These are phyloP conservation scores for Actinostola sp. DNA, from an alignment of 92 coral and sea anemone genomes.

Conservation along the genomic window DNA sequence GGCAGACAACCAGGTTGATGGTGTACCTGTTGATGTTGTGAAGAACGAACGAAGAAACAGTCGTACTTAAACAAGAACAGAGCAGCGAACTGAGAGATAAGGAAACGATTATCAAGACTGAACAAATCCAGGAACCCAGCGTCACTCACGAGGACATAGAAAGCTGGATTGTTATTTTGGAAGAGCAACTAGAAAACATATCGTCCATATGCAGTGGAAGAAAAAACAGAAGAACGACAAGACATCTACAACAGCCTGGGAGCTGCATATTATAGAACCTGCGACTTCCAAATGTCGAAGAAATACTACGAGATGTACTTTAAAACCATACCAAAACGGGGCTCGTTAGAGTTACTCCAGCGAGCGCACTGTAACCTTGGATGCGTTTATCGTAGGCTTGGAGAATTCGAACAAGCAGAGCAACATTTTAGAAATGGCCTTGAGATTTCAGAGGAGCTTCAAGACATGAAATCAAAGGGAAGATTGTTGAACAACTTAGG, in stretches of 20 bases:
- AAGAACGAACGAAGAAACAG: neutral
- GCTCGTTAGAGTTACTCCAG: constrained; percentile 53
- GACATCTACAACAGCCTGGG: constrained; percentile 48
- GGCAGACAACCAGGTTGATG: neutral
- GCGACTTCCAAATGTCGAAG: constrained; percentile 62
- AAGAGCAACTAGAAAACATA: constrained; percentile 18
- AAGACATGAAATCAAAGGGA: constrained; percentile 66
- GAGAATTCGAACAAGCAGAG: constrained; percentile 71
- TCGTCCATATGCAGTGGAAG: constrained; percentile 6
- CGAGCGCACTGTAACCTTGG: constrained; percentile 85
- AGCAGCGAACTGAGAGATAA: neutral
- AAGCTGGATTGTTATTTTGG: constrained; percentile 24
- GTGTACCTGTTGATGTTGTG: neutral
- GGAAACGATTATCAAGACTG: too few species aligned
- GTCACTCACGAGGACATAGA: constrained; percentile 19
- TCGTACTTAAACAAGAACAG: neutral
- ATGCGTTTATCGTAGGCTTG: constrained; percentile 74
- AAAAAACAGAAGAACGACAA: constrained; percentile 17
- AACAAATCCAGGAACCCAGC: neutral
- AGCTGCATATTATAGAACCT: constrained; percentile 56
- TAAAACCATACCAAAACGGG: constrained; percentile 36
- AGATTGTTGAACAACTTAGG: constrained; percentile 84
- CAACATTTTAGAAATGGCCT: constrained; percentile 73
- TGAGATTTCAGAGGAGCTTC: constrained; percentile 68
- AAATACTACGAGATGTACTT: constrained; percentile 66